Conservation (phyloP, 2,888 invertebrate species). For the Bugulina stolonifera region DNA sequence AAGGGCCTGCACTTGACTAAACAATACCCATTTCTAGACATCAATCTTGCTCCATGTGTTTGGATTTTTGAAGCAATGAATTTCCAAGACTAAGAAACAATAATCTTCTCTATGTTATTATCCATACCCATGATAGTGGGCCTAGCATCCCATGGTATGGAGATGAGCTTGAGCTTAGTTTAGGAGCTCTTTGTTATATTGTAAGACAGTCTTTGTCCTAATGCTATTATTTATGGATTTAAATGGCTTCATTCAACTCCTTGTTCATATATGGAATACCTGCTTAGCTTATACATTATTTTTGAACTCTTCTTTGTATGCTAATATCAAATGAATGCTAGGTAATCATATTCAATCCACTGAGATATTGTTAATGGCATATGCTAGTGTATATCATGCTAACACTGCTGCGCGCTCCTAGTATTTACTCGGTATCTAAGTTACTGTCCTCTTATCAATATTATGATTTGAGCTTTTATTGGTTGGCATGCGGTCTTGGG, state of each 20-base stretch:
- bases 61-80: not conserved
- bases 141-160: no score
- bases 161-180: no score
- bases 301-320: not conserved
- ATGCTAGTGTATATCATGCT: no score
- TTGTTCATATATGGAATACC: no score
- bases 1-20: not conserved
- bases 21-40: not conserved
- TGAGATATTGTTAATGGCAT: not conserved
- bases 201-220: not conserved
- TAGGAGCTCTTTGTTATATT: not conserved
- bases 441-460: not conserved
- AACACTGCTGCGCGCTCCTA: not conserved
- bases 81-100: no score
- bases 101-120: no score
- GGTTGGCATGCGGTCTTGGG: not conserved
- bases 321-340: not conserved
- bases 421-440: conserved; percentile 22
- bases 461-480: not conserved
- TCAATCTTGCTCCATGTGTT: conserved; percentile 9
- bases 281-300: no score
- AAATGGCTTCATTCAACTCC: not conserved
- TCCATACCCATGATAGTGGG: no score
- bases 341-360: not conserved
- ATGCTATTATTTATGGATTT: not conserved